Percentiles rank a stretch among this genome's conserved stretches.
Evolutionary conservation across 2,797 vertebrate species (phyloP).

Genomic region (Pterois miles): DNA sequence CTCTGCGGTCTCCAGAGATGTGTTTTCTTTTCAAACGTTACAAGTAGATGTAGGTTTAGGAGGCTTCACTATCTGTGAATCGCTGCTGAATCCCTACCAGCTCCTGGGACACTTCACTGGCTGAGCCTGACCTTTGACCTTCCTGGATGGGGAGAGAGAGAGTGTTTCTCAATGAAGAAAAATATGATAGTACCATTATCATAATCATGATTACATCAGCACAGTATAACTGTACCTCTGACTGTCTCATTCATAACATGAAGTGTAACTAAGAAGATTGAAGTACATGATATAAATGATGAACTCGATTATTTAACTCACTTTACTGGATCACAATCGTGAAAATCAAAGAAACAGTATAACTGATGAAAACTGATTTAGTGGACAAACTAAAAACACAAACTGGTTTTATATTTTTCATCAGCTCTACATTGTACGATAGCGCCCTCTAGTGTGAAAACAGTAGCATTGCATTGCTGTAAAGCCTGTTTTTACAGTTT

Average conservation of each 20-base stretch:
- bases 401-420: too few species aligned
- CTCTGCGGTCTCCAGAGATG: not conserved
- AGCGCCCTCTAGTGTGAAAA: constrained; percentile 21
- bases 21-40: not conserved
- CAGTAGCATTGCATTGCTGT: not conserved
- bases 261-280: too few species aligned
- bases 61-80: not conserved
- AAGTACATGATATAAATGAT: too few species aligned
- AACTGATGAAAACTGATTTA: not conserved
- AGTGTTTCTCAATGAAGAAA: not conserved
- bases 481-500: not conserved
- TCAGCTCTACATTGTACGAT: not conserved
- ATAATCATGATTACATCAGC: not conserved
- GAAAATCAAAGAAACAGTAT: not conserved
- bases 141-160: not conserved
- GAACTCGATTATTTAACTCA: too few species aligned
- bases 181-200: not conserved
- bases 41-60: not conserved
- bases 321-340: too few species aligned
- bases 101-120: not conserved
- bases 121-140: constrained; percentile 31
- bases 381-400: not conserved
- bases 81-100: constrained; percentile 13
- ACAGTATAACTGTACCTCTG: not conserved
- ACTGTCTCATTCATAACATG: too few species aligned